Base-by-base conservation (phyloP, 2,113 vertebrate genomes). In the Eulemur macaco region DNA sequence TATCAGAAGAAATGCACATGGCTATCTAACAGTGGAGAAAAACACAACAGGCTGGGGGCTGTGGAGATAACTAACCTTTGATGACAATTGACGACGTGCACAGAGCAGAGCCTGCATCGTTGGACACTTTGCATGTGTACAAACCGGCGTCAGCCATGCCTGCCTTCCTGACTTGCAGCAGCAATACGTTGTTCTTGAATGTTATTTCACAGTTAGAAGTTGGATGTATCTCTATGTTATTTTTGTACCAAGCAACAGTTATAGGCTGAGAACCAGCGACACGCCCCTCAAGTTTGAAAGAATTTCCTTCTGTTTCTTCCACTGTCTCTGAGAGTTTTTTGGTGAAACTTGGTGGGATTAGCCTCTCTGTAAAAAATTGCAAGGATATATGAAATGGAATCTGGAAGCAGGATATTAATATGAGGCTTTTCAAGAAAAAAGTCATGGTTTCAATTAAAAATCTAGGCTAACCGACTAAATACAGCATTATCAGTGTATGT, bases 261-360 rank as follows among this genome's bases (percentile, higher is more conserved):
- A 99, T 98, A 74, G 99, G 99, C 93, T 99, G 99, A 37, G 99
- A 99, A 96, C 99, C 99, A 0, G 99, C 98, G 86, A 99, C 98
- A n/a, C 98, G 98, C 25, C 99, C 99, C 97, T 99, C 99, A 2
- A 99, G 98, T 98, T 99, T 99, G 97, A 99, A 98, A 92, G 99
- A 97, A 56, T 99, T 99, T 29, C 99, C 99, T 98, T 99, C 99
- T 47, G 96, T 99, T 98, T 99, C 99, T 98, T 99, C 99, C 9
- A 99, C 98, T 27, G 98, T 98, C 98, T 99, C 99, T 3, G 99
- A 99, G 11, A 99, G 99, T 97, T 99, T 99, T 98, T 99, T 99
- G 81, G 99, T 99, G 98, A 99, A 99, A 96, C 98, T 98, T 14
- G 99, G 99, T 87, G 99, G 99, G 85, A 98, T 99, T 98, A 99